These are phyloP conservation scores for Sternarchorhynchus goeldii DNA, from an alignment of 2,797 vertebrate species.

Conservation along the genomic window DNA sequence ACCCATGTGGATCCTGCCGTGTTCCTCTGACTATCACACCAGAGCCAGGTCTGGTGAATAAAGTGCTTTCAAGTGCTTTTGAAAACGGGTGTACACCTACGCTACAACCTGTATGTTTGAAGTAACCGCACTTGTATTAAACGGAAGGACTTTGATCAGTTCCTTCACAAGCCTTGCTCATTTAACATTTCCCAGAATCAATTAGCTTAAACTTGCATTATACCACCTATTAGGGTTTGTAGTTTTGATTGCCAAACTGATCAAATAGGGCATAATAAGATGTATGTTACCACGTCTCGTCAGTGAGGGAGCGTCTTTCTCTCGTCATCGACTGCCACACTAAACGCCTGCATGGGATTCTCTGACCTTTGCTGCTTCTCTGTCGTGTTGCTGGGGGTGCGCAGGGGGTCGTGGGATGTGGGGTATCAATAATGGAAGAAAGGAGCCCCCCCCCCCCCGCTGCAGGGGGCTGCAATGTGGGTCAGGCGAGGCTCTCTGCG, in stretches of 20 bases:
- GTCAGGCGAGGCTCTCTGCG: slow-evolving; percentile 77
- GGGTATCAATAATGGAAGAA: slow-evolving; percentile 80
- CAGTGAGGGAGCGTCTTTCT: not conserved
- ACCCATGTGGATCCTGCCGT: slow-evolving; percentile 37
- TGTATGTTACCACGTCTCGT: not conserved
- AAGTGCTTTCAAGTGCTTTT: slow-evolving; percentile 12
- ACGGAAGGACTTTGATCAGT: slow-evolving; percentile 7
- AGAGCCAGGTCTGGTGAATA: slow-evolving; percentile 12
- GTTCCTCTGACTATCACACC: slow-evolving; percentile 28
- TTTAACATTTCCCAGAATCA: not conserved
- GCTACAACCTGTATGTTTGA: slow-evolving; percentile 21
- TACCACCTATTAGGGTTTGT: not conserved
- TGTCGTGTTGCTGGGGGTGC: slow-evolving; percentile 67
- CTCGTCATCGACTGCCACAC: slow-evolving; percentile 59
- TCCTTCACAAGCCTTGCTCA: not conserved
- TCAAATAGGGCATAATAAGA: not conserved
- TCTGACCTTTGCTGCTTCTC: slow-evolving; percentile 73
- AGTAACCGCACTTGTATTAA: slow-evolving; percentile 19
- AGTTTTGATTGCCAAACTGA: not conserved
- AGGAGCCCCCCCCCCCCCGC: slow-evolving; percentile 66
- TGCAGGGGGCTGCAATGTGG: slow-evolving; percentile 74
- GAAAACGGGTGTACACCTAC: slow-evolving; percentile 11
- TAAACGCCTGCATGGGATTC: slow-evolving; percentile 69
- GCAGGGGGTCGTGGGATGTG: slow-evolving; percentile 72
- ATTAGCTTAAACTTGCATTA: not conserved